phyloP scores from a whole-genome alignment of 2,888 invertebrate species.

The Nomada goodeniana region DNA sequence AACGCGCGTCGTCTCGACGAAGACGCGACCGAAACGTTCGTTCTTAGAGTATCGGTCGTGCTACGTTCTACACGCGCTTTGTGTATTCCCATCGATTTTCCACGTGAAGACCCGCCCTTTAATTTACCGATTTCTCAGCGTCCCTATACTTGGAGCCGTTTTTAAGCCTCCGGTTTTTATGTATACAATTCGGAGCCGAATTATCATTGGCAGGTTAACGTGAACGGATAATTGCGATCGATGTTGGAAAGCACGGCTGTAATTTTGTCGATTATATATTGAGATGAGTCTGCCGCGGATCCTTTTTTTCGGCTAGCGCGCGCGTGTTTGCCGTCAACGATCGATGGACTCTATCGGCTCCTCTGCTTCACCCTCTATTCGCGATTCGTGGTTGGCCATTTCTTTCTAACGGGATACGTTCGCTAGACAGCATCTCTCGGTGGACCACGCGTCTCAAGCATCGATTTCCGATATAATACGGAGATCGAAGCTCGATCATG shows the following conservation, averaged over 20 bases:
- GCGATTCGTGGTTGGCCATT: constrained; percentile 31
- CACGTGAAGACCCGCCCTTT: constrained; percentile 73
- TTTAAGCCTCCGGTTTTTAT: background rate
- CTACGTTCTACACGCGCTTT: constrained; percentile 50
- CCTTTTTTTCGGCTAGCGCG: constrained; percentile 44
- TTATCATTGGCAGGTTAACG: background rate
- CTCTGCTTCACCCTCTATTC: constrained; percentile 44
- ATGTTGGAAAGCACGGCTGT: background rate
- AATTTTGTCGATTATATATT: background rate
- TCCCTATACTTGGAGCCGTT: constrained; percentile 5
- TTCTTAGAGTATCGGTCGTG: constrained; percentile 25
- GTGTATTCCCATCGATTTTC: constrained; percentile 74
- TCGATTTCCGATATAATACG: constrained; percentile 56
- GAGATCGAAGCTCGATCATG: constrained; percentile 40
- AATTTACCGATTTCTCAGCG: constrained; percentile 48
- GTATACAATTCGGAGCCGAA: background rate
- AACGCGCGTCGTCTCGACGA: constrained; percentile 17
- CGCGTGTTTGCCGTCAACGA: constrained; percentile 53
- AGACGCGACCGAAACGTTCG: constrained; percentile 30
- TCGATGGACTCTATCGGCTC: constrained; percentile 58
- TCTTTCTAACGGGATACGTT: constrained; percentile 33
- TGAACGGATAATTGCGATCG: background rate
- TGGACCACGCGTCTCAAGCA: constrained; percentile 50
- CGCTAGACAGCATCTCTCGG: constrained; percentile 20
- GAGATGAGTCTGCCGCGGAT: constrained; percentile 23